Base-by-base conservation (phyloP, 2,888 invertebrate species). In the Microctonus hyperodae region DNA sequence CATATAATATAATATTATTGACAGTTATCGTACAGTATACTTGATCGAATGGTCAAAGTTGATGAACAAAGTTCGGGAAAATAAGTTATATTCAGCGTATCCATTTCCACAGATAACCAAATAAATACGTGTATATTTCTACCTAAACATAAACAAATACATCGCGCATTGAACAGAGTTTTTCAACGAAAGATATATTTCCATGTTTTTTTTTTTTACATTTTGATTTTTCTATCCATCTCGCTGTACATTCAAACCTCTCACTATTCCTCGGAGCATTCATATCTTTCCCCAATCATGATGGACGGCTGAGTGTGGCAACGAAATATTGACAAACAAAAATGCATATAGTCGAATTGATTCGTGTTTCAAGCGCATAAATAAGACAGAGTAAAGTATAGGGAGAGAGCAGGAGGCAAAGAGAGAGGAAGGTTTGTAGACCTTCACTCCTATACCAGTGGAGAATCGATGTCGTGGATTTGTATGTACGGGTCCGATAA, bases 401-500 rank as follows among this genome's bases (percentile, higher is more conserved):
- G 33, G 50, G n/a, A 10, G 50, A 31, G 48, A 23, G 5, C 50
- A 51, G n/a, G 25, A 11, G 23, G 44, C 20, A 16, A 13, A 2
- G 13, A n/a, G n/a, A n/a, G 37, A n/a, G n/a, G 37, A 37, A n/a
- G n/a, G n/a, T n/a, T n/a, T n/a, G n/a, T 37, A 37, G n/a, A 13
- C 37, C 37, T 37, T 37, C 37, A 57, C n/a, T 48, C 31, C 48
- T 20, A 40, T 58, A 13, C 28, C 16, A 23, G 22, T 25, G 40
- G 25, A 28, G 25, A 28, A 66, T 61, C 56, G 65, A 66, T 61
- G 65, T 61, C 20, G 40, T 13, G 60, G 40, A 60, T 65, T 64
- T 64, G 50, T 55, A 33, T 60, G 50, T 66, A 40, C 65, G 55
- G 50, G 33, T 48, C 31, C 58, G 67, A 63, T 63, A 63, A 67